Percentiles rank a stretch among this genome's conserved stretches.
These are phyloP conservation scores for Zapornia atra DNA, from an alignment of 2,113 vertebrate species.

Conservation along the genomic window DNA sequence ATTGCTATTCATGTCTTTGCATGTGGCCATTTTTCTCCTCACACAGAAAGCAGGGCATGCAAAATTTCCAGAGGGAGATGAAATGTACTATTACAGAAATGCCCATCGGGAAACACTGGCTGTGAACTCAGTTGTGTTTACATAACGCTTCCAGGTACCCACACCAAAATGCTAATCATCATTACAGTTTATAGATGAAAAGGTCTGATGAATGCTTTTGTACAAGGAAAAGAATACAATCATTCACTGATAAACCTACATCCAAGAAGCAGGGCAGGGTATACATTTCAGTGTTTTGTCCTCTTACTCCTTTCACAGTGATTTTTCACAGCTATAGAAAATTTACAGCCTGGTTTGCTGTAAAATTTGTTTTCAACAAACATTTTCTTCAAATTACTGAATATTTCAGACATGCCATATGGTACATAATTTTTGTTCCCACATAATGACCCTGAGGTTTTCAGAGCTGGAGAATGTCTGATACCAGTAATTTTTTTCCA, in stretches of 20 bases:
- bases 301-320: neutral
- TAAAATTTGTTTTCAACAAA: slow-evolving; percentile 43
- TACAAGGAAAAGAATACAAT: neutral
- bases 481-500: slow-evolving; percentile 10
- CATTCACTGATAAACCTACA: neutral
- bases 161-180: neutral
- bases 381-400: neutral
- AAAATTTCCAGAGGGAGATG: neutral
- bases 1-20: neutral
- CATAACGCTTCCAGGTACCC: neutral
- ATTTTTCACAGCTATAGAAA: slow-evolving; percentile 33
- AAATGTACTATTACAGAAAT: neutral
- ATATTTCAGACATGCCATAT: slow-evolving; percentile 32
- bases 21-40: neutral
- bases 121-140: neutral
- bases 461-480: neutral
- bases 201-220: neutral
- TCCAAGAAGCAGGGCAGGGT: neutral
- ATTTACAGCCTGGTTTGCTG: neutral
- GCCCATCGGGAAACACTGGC: neutral
- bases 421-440: slow-evolving; percentile 17
- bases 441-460: neutral
- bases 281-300: neutral
- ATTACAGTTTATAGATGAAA: neutral
- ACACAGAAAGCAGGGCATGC: neutral